Percentiles rank a stretch among this genome's conserved stretches.
Evolutionary conservation across 2,113 vertebrate species (phyloP).

Genomic region (Rhombomys opimus): DNA sequence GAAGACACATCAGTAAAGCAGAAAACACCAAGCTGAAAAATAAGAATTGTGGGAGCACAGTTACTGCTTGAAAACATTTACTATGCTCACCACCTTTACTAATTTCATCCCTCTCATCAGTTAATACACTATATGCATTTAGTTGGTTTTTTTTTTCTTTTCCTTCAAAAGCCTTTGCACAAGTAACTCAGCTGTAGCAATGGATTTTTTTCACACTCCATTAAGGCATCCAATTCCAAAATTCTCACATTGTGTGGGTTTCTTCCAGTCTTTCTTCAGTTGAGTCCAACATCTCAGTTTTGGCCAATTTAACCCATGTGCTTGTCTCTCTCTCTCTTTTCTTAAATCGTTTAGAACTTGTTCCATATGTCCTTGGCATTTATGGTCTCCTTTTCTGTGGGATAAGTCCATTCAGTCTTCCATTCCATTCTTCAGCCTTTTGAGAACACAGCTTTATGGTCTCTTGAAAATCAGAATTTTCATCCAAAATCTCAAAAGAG

Average conservation of each 20-base stretch:
- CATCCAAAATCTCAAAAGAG: not conserved
- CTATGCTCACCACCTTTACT: not conserved
- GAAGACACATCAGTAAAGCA: not conserved
- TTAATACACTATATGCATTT: conserved; percentile 1
- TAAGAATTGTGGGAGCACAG: not conserved
- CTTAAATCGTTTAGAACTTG: not conserved
- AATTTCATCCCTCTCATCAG: not conserved
- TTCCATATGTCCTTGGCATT: not conserved
- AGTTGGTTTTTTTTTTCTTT: not conserved
- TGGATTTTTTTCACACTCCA: not conserved
- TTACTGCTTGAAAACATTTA: conserved; percentile 7
- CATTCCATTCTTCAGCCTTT: not conserved
- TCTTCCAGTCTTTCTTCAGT: not conserved
- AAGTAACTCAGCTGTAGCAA: not conserved
- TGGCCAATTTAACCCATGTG: not conserved
- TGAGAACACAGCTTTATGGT: not conserved
- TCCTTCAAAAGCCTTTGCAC: not conserved
- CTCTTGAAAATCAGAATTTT: conserved; percentile 26
- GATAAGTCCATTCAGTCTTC: not conserved
- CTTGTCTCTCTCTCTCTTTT: not conserved
- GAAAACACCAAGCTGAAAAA: not conserved
- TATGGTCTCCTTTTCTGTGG: not conserved
- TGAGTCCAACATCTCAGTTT: not conserved
- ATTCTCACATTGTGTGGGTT: not conserved
- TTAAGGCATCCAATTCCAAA: not conserved